Base-by-base conservation (phyloP, 2,113 vertebrate species). In the Ptilorrhoa leucosticta region DNA sequence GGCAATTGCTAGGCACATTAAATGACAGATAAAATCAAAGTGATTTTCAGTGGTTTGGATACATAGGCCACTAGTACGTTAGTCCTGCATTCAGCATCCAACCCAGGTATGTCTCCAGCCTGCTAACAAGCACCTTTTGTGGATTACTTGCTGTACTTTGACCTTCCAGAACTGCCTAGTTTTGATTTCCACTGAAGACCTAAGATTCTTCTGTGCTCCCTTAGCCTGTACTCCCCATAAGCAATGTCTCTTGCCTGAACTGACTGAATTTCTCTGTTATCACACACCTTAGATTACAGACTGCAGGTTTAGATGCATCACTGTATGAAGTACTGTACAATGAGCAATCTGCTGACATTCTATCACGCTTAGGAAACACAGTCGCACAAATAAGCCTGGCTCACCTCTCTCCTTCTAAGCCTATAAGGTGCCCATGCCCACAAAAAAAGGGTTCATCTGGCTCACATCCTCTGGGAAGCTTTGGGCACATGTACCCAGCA, bases 1-100 rank as follows among this genome's bases (percentile, higher is more conserved):
- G 58, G 35, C 54, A 70, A 79, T 83, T 57, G 33, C 96, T 88
- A 94, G 85, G 95, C 86, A 95, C 82, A 85, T 86, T 92, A 96
- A 86, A 92, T 27, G 33, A 26, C 44, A 81, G 48, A 81, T 35
- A 82, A 5, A 84, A 92, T 80, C 45, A 78, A 90, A 70, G 76
- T 44, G 84, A 90, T 58, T 91, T 90, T 69, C 60, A 73, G 72
- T 77, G n/a, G 69, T 68, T 95, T 73, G n/a, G 69, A 73, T 39
- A 82, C 61, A 60, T 17, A 81, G 69, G 61, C 45, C 86, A 83
- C 31, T 63, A 54, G 22, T 48, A 90, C 0, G 0, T 71, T 71
- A 48, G 57, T 40, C 57, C n/a, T 18, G 8, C 28, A 33, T 69
- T 60, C 40, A 63, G 58, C 73, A 82, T 95, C 48, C 64, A 83